These are phyloP conservation scores for Gasterosteus aculeatus DNA, from an alignment of 2,113 vertebrate genomes.

Conservation along the genomic window DNA sequence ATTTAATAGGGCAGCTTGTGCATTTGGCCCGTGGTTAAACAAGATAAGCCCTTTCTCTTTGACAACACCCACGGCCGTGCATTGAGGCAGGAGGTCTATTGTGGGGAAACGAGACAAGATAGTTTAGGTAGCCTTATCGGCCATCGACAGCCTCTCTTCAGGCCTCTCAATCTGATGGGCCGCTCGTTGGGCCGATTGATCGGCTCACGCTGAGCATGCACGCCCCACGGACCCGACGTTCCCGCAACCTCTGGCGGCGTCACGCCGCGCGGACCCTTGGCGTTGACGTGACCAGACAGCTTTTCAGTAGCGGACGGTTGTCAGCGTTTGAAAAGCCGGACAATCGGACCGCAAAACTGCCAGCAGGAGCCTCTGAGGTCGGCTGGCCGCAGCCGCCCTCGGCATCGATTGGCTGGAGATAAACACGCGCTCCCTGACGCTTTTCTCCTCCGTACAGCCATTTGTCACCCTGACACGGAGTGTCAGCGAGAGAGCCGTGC, in stretches of 20 bases:
- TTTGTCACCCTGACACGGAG: slow-evolving; percentile 52
- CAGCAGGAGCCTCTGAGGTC: not conserved
- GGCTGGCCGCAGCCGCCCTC: slow-evolving; percentile 4
- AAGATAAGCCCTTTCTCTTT: slow-evolving; percentile 42
- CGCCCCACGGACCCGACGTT: not conserved
- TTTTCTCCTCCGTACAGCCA: slow-evolving; percentile 37
- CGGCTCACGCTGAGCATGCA: not conserved
- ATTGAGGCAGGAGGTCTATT: slow-evolving; percentile 8
- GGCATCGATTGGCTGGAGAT: slow-evolving; percentile 51
- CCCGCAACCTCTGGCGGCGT: not conserved
- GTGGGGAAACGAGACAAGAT: slow-evolving; percentile 30
- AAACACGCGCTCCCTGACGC: slow-evolving; percentile 48
- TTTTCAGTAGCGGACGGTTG: slow-evolving; percentile 10
- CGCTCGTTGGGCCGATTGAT: slow-evolving; percentile 19
- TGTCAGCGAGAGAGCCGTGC: slow-evolving; percentile 6
- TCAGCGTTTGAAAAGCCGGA: slow-evolving; percentile 14
- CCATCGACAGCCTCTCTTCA: slow-evolving; percentile 35
- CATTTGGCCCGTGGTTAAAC: slow-evolving; percentile 28
- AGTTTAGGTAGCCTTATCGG: slow-evolving; percentile 34
- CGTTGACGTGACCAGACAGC: not conserved
- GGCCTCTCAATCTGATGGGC: slow-evolving; percentile 38
- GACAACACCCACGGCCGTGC: slow-evolving; percentile 12
- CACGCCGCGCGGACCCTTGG: not conserved
- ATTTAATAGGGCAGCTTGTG: slow-evolving; percentile 2
- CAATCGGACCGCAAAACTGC: not conserved